Percentiles rank a stretch among this genome's conserved stretches.
Conservation (phyloP, 2,113 vertebrate species). For the Passer domesticus region DNA sequence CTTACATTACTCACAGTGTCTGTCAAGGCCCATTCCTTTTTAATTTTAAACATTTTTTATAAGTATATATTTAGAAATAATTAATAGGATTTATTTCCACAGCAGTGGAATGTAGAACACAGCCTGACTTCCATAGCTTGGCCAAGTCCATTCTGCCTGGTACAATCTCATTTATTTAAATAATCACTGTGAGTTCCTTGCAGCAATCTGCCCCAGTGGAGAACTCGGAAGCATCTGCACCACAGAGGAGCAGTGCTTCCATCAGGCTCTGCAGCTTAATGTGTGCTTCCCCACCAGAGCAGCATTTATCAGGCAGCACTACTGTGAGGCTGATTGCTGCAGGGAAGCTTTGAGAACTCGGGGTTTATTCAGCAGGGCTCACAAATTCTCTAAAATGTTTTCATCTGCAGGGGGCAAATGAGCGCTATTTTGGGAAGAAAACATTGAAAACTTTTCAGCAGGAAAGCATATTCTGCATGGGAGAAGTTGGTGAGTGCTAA, state of each 20-base stretch:
- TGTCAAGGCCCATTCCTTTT: not conserved
- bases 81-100: not conserved
- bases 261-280: not conserved
- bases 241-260: not conserved
- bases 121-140: not conserved
- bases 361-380: not conserved
- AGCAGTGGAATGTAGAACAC: not conserved
- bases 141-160: not conserved
- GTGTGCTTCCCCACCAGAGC: not conserved
- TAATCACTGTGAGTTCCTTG: not conserved
- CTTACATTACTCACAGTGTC: not conserved
- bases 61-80: constrained; percentile 10
- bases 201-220: constrained; percentile 9
- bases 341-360: not conserved
- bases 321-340: constrained; percentile 20
- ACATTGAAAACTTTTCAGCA: not conserved
- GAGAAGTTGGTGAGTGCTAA: not conserved
- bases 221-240: not conserved
- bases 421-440: not conserved
- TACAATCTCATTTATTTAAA: constrained; percentile 21
- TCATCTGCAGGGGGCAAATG: not conserved
- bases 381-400: not conserved
- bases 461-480: not conserved
- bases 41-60: not conserved
- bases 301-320: not conserved